phyloP scores from a whole-genome alignment of 2,113 vertebrate species.

The Trochalopteron elliotii region DNA sequence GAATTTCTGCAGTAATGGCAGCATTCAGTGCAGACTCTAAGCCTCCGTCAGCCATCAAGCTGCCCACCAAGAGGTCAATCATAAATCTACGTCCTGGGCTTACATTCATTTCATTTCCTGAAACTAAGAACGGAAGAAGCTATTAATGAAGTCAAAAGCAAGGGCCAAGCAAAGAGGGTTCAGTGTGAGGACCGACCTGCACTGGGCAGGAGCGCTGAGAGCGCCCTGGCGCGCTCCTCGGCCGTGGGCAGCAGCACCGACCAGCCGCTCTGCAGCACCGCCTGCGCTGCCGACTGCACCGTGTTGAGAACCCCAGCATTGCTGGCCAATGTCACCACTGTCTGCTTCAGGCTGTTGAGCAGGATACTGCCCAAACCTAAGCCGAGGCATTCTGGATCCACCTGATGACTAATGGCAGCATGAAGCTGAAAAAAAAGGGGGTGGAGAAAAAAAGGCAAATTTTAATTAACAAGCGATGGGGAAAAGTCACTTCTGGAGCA shows the following conservation, averaged over 20 bases:
- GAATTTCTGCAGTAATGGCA: slow-evolving; percentile 96
- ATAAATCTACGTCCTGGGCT: slow-evolving; percentile 95
- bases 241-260: slow-evolving; percentile 94
- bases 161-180: not conserved
- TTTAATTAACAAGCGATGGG: not conserved
- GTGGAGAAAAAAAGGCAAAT: not conserved
- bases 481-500: not conserved
- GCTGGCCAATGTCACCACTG: slow-evolving; percentile 91
- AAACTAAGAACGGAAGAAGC: slow-evolving; percentile 70
- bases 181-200: slow-evolving; percentile 74
- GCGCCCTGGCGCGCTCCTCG: slow-evolving; percentile 90
- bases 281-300: slow-evolving; percentile 90
- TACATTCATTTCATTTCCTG: slow-evolving; percentile 91
- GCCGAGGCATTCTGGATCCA: slow-evolving; percentile 92
- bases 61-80: slow-evolving; percentile 97
- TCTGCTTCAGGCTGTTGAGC: slow-evolving; percentile 96
- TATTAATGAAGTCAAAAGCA: not conserved
- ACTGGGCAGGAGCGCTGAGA: slow-evolving; percentile 92
- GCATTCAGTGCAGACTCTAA: slow-evolving; percentile 93
- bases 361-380: slow-evolving; percentile 90
- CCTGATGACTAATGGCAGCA: slow-evolving; percentile 95
- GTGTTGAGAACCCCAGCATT: slow-evolving; percentile 92
- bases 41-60: slow-evolving; percentile 96
- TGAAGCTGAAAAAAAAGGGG: slow-evolving; percentile 80
- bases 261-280: slow-evolving; percentile 97